Base-by-base conservation (phyloP, 2,113 vertebrate species). In the Lasiurus borealis region DNA sequence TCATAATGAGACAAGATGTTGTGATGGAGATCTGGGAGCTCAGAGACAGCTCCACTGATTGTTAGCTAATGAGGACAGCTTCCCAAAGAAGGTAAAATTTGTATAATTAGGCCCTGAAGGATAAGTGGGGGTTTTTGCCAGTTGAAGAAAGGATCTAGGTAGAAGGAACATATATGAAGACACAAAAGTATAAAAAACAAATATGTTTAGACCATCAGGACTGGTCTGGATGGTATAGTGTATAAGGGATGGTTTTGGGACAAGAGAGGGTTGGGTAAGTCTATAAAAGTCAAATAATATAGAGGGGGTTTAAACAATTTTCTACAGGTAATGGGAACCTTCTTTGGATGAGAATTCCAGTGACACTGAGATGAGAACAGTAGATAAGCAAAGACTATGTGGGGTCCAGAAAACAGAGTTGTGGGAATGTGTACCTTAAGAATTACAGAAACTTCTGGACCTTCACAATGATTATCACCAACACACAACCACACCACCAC, bases 41-140 rank as follows among this genome's bases (percentile, higher is more conserved):
- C 68, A 87, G 57, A 85, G 83, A 66, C 40, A 57, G 10, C 23
- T 48, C 7, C 3, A 36, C n/a, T 52, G 52, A n/a, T n/a, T 59
- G 8, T 73, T 62, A 16, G 73, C 80, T 54, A 96, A 83, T 13
- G 27, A 86, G 48, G 48, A 62, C 78, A 8, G 2, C 78, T 93
- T 92, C 66, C 59, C 54, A 71, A 82, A 88, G 68, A 94, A 83
- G 52, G 36, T 68, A 69, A 76, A n/a, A 82, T 82, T 11, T 85
- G 5, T 90, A 8, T 50, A 85, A 84, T 64, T 90, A 34, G 76
- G 3, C 46, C 76, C 73, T 62, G 1, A 88, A 44, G 52, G 34
- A 46, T 69, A 31, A 80, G 34, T 85, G 48, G 15, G 15, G 44
- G 5, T 77, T 71, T 93, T 93, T 93, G 4, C 48, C 84, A 85